phyloP scores from a whole-genome alignment of 1,140 invertebrate species.

The Eubasilissa regina region DNA sequence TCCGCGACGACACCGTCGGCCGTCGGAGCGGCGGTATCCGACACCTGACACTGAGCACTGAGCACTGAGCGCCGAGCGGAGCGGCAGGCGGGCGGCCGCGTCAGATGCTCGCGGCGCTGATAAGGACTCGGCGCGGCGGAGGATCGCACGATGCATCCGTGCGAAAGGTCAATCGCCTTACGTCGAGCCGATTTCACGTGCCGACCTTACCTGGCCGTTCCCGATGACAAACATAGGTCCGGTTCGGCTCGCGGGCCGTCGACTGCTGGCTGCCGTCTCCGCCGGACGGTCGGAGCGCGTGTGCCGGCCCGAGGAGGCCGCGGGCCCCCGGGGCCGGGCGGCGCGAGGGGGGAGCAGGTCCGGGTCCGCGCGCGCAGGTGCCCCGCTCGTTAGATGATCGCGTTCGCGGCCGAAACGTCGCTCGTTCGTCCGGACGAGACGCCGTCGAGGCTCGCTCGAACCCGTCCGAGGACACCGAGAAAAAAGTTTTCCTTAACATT shows the following conservation, averaged over 20 bases:
- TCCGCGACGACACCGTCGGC: background rate
- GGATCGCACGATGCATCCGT: constrained; percentile 45
- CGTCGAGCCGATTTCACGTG: constrained; percentile 50
- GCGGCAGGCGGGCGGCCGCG: too few relatives aligned
- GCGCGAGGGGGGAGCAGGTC: background rate
- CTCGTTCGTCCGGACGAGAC: too few relatives aligned
- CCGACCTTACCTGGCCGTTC: constrained; percentile 48
- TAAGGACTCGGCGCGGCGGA: constrained; percentile 12
- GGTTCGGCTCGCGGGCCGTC: constrained; percentile 35
- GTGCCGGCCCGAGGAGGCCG: background rate
- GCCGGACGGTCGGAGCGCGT: background rate
- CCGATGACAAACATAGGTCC: constrained; percentile 48
- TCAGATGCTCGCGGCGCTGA: constrained; percentile 11
- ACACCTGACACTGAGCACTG: background rate
- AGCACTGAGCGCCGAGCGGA: background rate
- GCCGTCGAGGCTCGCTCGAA: background rate
- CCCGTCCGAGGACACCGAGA: background rate
- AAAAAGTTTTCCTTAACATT: too few relatives aligned
- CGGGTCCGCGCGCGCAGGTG: constrained; percentile 36
- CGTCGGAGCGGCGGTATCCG: too few relatives aligned
- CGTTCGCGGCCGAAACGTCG: too few relatives aligned
- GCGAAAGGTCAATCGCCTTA: constrained; percentile 49
- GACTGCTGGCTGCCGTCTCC: constrained; percentile 1
- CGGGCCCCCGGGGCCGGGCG: background rate
- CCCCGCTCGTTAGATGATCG: background rate